phyloP scores from a whole-genome alignment of 2,113 vertebrate genomes.

The Semnornis frantzii region DNA sequence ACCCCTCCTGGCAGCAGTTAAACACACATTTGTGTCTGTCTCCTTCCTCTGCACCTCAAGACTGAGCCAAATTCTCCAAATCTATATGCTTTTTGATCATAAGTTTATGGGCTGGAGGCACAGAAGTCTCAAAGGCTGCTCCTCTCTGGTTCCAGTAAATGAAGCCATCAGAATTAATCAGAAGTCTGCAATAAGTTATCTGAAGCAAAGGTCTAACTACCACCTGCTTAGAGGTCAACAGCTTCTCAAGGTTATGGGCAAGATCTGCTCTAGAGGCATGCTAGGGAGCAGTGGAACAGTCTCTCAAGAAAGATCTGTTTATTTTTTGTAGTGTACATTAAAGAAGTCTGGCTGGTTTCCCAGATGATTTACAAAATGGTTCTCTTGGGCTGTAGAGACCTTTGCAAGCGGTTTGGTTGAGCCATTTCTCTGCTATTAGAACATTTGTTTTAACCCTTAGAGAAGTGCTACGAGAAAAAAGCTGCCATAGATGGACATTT shows the following conservation, averaged over 20 bases:
- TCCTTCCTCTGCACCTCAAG: neutral
- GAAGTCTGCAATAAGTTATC: neutral
- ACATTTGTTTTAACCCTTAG: neutral
- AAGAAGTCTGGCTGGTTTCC: neutral
- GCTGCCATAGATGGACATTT: neutral
- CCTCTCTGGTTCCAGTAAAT: neutral
- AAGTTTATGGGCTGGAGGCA: neutral
- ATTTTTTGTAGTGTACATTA: neutral
- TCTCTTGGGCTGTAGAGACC: neutral
- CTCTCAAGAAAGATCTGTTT: neutral
- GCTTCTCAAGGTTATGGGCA: neutral
- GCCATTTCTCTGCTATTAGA: neutral
- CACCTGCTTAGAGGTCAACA: neutral
- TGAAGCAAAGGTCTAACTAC: neutral
- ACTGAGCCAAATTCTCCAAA: neutral
- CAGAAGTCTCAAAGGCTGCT: neutral
- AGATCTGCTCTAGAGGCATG: neutral
- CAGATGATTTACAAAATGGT: constrained; percentile 11
- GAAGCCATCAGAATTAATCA: neutral
- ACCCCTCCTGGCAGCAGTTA: neutral
- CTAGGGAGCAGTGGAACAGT: neutral
- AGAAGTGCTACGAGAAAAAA: neutral
- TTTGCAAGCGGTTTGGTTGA: neutral
- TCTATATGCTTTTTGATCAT: neutral
- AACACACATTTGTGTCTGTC: neutral